A percentile compares a stretch with the other conserved stretches of the same genome.
Conservation (phyloP, 2,113 vertebrate species). For the Otolemur garnettii region DNA sequence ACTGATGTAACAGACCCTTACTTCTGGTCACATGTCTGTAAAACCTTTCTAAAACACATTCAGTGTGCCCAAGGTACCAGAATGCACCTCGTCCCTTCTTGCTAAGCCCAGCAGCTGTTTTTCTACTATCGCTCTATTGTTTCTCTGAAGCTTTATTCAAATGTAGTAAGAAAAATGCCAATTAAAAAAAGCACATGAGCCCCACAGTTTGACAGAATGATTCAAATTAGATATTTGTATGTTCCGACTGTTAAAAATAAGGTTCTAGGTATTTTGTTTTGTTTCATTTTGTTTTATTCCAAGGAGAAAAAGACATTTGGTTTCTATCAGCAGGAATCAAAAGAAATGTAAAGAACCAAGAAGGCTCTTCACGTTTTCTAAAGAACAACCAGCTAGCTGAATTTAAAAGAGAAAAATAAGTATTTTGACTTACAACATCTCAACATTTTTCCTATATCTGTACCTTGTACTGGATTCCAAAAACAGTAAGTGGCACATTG, state of each 20-base stretch:
- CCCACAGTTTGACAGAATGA: conserved; percentile 82
- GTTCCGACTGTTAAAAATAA: conserved; percentile 82
- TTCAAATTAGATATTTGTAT: conserved; percentile 86
- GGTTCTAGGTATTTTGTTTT: conserved; percentile 70
- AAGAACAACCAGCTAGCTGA: conserved; percentile 73
- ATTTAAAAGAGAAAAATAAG: conserved; percentile 74
- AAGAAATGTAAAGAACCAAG: conserved; percentile 66
- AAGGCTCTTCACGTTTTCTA: conserved; percentile 72
- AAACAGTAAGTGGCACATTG: conserved; percentile 36
- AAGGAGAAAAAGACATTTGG: conserved; percentile 82
- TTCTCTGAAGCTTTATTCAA: conserved; percentile 83
- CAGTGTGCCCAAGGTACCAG: conserved; percentile 42
- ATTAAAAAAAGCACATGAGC: conserved; percentile 83
- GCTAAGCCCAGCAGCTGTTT: conserved; percentile 80
- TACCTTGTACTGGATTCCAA: conserved; percentile 72
- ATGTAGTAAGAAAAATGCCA: conserved; percentile 85
- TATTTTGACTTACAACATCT: conserved; percentile 70
- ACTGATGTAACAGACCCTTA: conserved; percentile 40
- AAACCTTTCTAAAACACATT: conserved; percentile 47
- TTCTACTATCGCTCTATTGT: conserved; percentile 80
- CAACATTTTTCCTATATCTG: conserved; percentile 73
- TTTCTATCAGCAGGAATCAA: conserved; percentile 82
- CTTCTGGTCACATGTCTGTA: conserved; percentile 40
- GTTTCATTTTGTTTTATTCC: conserved; percentile 11
- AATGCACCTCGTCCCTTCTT: conserved; percentile 65